A percentile compares a stretch with the other conserved stretches of the same genome.
phyloP scores from a whole-genome alignment of 2,113 vertebrate genomes.

The Sardina pilchardus region DNA sequence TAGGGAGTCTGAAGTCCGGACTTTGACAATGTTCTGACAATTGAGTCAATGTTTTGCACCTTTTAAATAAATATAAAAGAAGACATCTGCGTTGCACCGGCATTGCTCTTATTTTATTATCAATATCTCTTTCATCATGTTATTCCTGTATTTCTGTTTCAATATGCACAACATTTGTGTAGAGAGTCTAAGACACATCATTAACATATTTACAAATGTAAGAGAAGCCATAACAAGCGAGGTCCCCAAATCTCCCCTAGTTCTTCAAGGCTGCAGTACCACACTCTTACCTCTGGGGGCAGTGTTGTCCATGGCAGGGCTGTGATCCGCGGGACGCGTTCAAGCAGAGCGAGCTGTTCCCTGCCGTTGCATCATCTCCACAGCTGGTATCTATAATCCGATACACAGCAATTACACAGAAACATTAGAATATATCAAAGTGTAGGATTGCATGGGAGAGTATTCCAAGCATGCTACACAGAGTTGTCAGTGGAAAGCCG shows the following conservation, averaged over 20 bases:
- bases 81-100: too few species aligned
- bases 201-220: too few species aligned
- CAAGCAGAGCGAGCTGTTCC: conserved; percentile 66
- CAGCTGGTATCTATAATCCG: conserved; percentile 70
- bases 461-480: not conserved
- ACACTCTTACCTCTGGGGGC: conserved; percentile 76
- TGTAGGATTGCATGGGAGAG: not conserved
- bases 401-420: not conserved
- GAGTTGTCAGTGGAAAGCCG: not conserved
- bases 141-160: too few species aligned
- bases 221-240: not conserved
- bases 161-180: too few species aligned
- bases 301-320: conserved; percentile 82
- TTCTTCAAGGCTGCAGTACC: conserved; percentile 30
- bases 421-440: not conserved
- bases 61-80: too few species aligned
- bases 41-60: too few species aligned
- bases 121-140: too few species aligned
- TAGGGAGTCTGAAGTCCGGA: too few species aligned
- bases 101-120: too few species aligned
- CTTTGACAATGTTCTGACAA: too few species aligned
- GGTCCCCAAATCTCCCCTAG: not conserved
- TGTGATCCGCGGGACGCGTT: conserved; percentile 68
- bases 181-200: too few species aligned
- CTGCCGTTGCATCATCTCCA: conserved; percentile 61